phyloP scores from a whole-genome alignment of 2,797 vertebrate species.

The Cuculus canorus region DNA sequence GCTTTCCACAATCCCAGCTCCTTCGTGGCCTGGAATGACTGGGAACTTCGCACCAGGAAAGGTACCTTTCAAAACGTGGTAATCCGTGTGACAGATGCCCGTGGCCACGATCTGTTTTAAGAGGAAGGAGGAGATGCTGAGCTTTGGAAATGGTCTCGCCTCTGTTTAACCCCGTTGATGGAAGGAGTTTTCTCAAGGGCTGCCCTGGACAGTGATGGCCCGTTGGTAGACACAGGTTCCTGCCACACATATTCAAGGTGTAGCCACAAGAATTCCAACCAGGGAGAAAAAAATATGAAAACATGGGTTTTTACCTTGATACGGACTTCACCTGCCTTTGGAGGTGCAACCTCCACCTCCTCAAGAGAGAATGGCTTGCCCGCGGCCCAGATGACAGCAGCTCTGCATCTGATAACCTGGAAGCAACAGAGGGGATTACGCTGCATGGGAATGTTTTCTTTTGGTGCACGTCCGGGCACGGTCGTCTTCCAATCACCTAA shows the following conservation, averaged over 20 bases:
- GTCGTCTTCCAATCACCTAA: not conserved
- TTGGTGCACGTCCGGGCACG: rapidly evolving
- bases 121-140: not conserved
- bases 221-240: too few species aligned
- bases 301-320: constrained; percentile 5
- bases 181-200: not conserved
- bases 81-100: constrained; percentile 87
- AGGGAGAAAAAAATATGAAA: rapidly evolving
- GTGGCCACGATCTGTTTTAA: constrained; percentile 84
- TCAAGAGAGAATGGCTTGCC: constrained; percentile 50
- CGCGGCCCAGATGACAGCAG: constrained; percentile 51
- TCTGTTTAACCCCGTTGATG: not conserved
- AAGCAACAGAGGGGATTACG: not conserved
- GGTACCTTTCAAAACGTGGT: constrained; percentile 77
- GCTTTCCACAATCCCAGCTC: constrained; percentile 90
- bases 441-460: not conserved
- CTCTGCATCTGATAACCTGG: constrained; percentile 67
- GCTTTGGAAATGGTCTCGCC: not conserved
- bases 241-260: not conserved
- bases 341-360: constrained; percentile 68
- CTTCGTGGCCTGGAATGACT: constrained; percentile 88
- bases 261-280: rapidly evolving
- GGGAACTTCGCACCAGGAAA: constrained; percentile 80
- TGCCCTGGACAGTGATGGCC: not conserved
- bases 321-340: constrained; percentile 62